A percentile compares a stretch with the other conserved stretches of the same genome.
phyloP scores from a whole-genome alignment of 2,797 vertebrate species.

The Silurus lanzhouensis region DNA sequence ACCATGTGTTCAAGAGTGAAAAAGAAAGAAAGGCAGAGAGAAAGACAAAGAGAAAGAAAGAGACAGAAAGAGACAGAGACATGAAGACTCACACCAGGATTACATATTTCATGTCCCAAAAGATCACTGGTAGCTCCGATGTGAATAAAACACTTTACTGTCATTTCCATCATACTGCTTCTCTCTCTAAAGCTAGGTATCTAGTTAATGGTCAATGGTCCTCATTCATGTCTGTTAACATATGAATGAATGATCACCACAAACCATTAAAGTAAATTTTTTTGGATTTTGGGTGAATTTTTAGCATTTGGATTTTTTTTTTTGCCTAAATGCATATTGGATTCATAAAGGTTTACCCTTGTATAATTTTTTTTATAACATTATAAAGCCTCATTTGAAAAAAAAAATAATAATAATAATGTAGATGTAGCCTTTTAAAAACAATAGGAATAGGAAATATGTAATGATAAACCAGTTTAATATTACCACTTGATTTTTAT shows the following conservation, averaged over 20 bases:
- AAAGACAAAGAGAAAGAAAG: neutral
- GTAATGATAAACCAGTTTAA: neutral
- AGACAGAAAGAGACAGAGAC: neutral
- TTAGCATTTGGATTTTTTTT: neutral
- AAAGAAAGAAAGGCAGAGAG: neutral
- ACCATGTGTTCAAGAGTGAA: constrained; percentile 23
- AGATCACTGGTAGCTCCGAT: constrained; percentile 19
- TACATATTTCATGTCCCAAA: constrained; percentile 10
- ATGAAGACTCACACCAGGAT: constrained; percentile 4
- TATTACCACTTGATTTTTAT: neutral
- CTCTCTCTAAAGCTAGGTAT: neutral
- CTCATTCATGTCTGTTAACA: neutral
- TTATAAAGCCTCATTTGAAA: neutral
- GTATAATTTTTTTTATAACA: neutral
- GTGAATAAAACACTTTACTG: constrained; percentile 27
- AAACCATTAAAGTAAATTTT: neutral
- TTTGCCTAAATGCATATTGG: neutral
- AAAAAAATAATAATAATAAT: neutral
- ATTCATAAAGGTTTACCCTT: neutral
- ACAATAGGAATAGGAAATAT: neutral
- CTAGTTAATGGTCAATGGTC: neutral
- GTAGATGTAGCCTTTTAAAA: neutral
- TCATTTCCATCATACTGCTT: neutral
- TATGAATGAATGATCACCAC: neutral
- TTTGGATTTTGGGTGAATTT: neutral